Percentiles rank a stretch among this genome's conserved stretches.
phyloP scores from a whole-genome alignment of 2,888 invertebrate genomes.

The Synergus laeviventris region DNA sequence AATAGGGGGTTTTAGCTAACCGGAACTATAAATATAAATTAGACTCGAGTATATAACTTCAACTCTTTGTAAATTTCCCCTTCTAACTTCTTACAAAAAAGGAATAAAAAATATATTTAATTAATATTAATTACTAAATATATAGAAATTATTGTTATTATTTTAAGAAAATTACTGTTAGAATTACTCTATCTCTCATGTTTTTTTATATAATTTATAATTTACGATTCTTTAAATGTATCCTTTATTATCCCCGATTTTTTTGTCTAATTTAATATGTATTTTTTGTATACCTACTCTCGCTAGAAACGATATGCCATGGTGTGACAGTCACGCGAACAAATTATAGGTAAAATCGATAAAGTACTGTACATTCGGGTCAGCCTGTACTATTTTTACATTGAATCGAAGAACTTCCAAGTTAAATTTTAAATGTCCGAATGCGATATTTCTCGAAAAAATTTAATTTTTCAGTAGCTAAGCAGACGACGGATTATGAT shows the following conservation, averaged over 20 bases:
- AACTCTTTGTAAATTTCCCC: neutral
- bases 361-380: slow-evolving; percentile 36
- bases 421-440: slow-evolving; percentile 33
- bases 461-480: slow-evolving; percentile 2
- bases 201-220: neutral
- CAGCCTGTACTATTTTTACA: slow-evolving; percentile 38
- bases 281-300: slow-evolving; percentile 5
- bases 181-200: neutral
- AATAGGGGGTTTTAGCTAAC: slow-evolving; percentile 21
- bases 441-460: neutral
- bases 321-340: slow-evolving; percentile 32
- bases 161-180: neutral
- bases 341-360: slow-evolving; percentile 40
- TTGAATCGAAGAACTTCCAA: slow-evolving; percentile 24
- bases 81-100: neutral
- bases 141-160: neutral
- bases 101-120: neutral
- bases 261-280: neutral
- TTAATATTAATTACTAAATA: neutral
- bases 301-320: slow-evolving; percentile 11
- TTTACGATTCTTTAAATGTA: neutral
- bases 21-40: slow-evolving; percentile 18
- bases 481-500: slow-evolving; percentile 27
- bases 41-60: neutral
- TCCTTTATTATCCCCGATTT: neutral